Conservation (phyloP, 2,888 invertebrate species). For the Caenorhabditis becei region DNA sequence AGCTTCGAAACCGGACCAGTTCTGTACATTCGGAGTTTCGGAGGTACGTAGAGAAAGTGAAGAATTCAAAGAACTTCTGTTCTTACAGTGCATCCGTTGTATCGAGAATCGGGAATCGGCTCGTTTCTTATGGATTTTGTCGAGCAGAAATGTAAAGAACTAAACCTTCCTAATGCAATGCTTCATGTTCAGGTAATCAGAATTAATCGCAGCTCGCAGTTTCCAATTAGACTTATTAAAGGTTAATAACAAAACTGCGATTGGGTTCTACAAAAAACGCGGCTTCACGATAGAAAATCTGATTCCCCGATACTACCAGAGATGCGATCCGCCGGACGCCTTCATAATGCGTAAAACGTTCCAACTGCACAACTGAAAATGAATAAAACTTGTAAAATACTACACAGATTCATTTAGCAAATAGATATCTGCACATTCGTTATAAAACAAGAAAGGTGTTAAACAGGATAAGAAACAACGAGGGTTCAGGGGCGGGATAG, state of each 20-base stretch:
- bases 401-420: neutral
- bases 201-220: neutral
- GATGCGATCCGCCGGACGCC: slow-evolving; percentile 59
- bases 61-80: neutral
- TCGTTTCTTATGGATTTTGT: slow-evolving; percentile 53
- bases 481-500: neutral
- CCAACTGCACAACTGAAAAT: neutral
- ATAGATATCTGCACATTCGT: slow-evolving; percentile 50
- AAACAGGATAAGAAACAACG: slow-evolving; percentile 27
- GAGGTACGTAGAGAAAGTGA: slow-evolving; percentile 39
- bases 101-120: slow-evolving; percentile 62
- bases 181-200: slow-evolving; percentile 62
- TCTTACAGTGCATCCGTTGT: slow-evolving; percentile 60
- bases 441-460: slow-evolving; percentile 52
- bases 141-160: slow-evolving; percentile 36
- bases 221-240: slow-evolving; percentile 19
- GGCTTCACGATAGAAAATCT: slow-evolving; percentile 47
- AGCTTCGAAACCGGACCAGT: slow-evolving; percentile 29
- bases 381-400: neutral
- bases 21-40: slow-evolving; percentile 59
- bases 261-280: slow-evolving; percentile 57
- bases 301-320: slow-evolving; percentile 51
- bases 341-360: slow-evolving; percentile 55
- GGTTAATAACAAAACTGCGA: slow-evolving; percentile 56
- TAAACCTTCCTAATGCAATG: slow-evolving; percentile 39